Base-by-base conservation (phyloP, 1,140 invertebrate species). In the Lepidurus apus region DNA sequence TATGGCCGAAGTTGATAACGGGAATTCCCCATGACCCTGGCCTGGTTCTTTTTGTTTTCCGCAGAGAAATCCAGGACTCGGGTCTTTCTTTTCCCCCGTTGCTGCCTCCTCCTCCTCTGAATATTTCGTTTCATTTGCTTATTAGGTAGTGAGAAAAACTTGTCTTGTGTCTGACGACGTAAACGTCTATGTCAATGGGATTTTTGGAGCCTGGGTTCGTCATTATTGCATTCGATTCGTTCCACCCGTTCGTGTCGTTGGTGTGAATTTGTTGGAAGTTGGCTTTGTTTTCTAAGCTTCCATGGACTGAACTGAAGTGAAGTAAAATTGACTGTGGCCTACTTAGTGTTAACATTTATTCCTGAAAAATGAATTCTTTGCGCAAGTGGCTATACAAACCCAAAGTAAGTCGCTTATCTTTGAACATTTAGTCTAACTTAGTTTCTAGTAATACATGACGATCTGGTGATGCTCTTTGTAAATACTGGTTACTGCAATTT, bases 331-430 rank as follows among this genome's bases (percentile, higher is more conserved):
- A 81, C 8, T 83, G 75, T 26, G 81, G 81, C 45, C 85, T 79
- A 74, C 78, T 80, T 42, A 65, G 53, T 65, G 53, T 17, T 65
- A 13, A 65, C 17, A 65, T 34, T 34, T 21, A 65, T 65, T 65
- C n/a, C 53, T n/a, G 53, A 65, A 85, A 85, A 82, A 95, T 95
- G 93, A 92, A 95, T 88, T 95, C 93, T 81, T 88, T 95, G 83
- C 88, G 93, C 87, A 95, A 93, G 88, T 95, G 93, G 93, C 92
- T 95, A 84, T 95, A 94, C 87, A 93, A 91, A 87, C 93, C 93
- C 82, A 94, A 94, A 91, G 93, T 95, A 88, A 87, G 87, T 87
- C 82, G 17, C 1, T 78, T 76, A 1, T 76, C 74, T 78, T 24
- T 7, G n/a, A 79, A 34, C 34, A 34, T 34, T 34, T 34, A 34